Base-by-base conservation (phyloP, 2,888 invertebrate genomes). In the Caenorhabditis parvicauda region DNA sequence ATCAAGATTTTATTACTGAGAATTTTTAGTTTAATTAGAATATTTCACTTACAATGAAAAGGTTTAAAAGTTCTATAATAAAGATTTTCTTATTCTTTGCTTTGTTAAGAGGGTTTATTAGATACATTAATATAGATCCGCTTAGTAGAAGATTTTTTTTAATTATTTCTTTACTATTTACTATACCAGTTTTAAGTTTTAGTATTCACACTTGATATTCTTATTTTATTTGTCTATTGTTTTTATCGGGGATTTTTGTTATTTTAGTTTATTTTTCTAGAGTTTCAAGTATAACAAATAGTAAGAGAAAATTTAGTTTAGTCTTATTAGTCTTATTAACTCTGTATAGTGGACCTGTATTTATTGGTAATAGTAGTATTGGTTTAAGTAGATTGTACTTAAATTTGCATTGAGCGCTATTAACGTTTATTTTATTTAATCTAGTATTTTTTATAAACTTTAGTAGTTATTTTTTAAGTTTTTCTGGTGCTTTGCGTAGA, bases 391-490 rank as follows among this genome's bases (percentile, higher is more conserved):
- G 79, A 80, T 86, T 82, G 83, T 86, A 71, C 59, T 69, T 60
- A 60, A 58, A 53, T 55, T 47, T 60, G 58, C 64, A 59, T 64
- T 60, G 56, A 37, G 58, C 62, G 55, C 27, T 68, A 41, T 56
- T 68, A 54, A 29, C 43, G 37, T 69, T 49, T 60, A 65, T 70
- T 47, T 50, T 69, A 25, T 58, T 46, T 48, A 52, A 79, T 58
- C 72, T 81, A 62, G 59, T 68, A 29, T 68, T 86, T 80, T 81
- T 87, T 82, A 83, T 86, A 54, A 62, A 64, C 66, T 74, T 65
- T 67, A 64, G 58, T 37, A 68, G 70, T 62, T 68, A 68, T 69
- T 70, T 66, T 55, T 63, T 67, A 37, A 69, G 61, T 61, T 72
- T 70, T 64, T 67, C 67, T 24, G 71, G 71, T 17, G 69, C 67